Percentiles rank a stretch among this genome's conserved stretches.
phyloP scores from a whole-genome alignment of 1,140 invertebrate species.

The Saccostrea cuccullata region DNA sequence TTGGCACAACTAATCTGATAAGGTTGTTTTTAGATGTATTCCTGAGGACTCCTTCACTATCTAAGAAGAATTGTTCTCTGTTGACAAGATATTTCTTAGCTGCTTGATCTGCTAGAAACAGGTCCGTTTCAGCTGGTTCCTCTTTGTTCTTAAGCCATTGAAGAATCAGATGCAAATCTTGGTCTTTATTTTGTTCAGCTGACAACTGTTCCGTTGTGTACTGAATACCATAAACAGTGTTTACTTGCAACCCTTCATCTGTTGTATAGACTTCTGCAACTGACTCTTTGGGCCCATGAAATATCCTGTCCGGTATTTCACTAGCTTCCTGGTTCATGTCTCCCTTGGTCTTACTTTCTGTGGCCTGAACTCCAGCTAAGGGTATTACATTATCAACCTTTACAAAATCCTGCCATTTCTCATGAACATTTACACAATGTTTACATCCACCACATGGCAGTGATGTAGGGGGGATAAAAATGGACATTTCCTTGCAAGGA shows the following conservation, averaged over 20 bases:
- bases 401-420: constrained; percentile 38
- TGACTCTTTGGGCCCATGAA: not conserved
- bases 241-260: not conserved
- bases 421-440: constrained; percentile 43
- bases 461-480: constrained; percentile 1
- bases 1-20: constrained; percentile 37
- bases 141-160: constrained; percentile 29
- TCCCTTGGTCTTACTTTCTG: not conserved
- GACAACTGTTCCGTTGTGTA: constrained; percentile 38
- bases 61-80: constrained; percentile 47
- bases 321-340: not conserved
- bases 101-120: constrained; percentile 38
- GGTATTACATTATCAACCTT: constrained; percentile 20
- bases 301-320: not conserved
- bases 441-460: constrained; percentile 48
- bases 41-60: constrained; percentile 17
- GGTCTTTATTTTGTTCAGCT: constrained; percentile 43
- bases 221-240: constrained; percentile 38
- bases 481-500: constrained; percentile 30
- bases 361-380: not conserved
- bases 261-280: not conserved
- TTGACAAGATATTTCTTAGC: constrained; percentile 45
- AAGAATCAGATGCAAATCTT: constrained; percentile 40
- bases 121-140: constrained; percentile 39
- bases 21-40: constrained; percentile 13